phyloP scores from a whole-genome alignment of 2,888 invertebrate genomes.

The Lampropteryx suffumata region DNA sequence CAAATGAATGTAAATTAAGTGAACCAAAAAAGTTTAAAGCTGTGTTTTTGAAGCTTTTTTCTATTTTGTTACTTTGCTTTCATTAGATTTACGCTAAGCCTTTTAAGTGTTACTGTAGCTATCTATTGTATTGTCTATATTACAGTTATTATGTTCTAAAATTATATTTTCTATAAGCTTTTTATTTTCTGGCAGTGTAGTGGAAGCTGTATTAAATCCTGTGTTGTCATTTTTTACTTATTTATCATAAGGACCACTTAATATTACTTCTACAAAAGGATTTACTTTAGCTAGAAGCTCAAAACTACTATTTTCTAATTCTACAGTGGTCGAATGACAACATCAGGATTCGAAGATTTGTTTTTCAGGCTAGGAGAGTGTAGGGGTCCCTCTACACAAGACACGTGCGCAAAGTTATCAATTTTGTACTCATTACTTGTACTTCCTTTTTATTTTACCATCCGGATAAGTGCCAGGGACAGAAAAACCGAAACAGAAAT shows the following conservation, averaged over 20 bases:
- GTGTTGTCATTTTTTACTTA: conserved; percentile 53
- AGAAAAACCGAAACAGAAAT: conserved; percentile 69
- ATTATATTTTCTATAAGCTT: conserved; percentile 53
- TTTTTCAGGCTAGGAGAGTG: conserved; percentile 65
- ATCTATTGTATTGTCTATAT: conserved; percentile 43
- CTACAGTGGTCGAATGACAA: conserved; percentile 74
- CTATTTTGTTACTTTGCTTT: conserved; percentile 27
- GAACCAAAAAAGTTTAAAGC: conserved; percentile 39
- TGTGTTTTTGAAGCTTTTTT: conserved; percentile 41
- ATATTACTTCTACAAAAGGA: conserved; percentile 37
- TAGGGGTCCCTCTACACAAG: conserved; percentile 76
- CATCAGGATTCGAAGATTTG: conserved; percentile 53
- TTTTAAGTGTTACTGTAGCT: conserved; percentile 48
- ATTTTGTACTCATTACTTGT: conserved; percentile 80
- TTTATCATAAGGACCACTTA: conserved; percentile 34
- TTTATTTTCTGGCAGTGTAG: conserved; percentile 58
- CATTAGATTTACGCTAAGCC: conserved; percentile 42
- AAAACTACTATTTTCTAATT: conserved; percentile 51
- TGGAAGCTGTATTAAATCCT: conserved; percentile 56
- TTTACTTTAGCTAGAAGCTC: conserved; percentile 51
- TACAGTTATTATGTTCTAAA: conserved; percentile 47
- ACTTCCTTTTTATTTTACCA: conserved; percentile 73
- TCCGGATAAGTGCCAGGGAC: conserved; percentile 75
- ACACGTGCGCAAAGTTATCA: conserved; percentile 78
- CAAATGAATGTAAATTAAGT: conserved; percentile 36